Percentiles rank a stretch among this genome's conserved stretches.
Conservation (phyloP, 2,113 vertebrate genomes). For the Setophaga kirtlandii region DNA sequence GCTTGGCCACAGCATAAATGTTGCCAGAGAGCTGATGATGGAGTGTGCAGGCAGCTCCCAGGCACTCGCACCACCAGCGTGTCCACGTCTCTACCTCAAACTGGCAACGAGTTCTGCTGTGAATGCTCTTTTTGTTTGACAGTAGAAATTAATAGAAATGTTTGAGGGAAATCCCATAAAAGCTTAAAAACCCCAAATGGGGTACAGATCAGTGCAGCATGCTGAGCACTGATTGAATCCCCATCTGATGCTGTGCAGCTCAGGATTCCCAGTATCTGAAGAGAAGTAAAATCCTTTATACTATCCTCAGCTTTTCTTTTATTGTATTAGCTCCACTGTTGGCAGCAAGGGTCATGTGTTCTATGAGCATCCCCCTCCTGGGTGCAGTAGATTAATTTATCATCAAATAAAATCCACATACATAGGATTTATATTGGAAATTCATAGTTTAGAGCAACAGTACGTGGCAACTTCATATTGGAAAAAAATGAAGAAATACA, state of each 20-base stretch:
- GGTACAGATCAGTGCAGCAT: background rate
- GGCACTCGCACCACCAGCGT: fast-evolving
- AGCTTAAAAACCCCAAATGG: background rate
- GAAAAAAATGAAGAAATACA: background rate
- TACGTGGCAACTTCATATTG: background rate
- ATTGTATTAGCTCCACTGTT: background rate
- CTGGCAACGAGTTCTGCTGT: background rate
- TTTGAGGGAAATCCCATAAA: background rate
- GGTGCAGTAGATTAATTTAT: background rate
- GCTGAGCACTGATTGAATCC: background rate
- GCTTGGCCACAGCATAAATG: background rate
- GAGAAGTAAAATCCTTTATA: background rate
- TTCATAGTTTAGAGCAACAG: background rate
- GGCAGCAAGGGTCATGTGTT: background rate
- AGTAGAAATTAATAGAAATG: background rate
- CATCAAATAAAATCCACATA: background rate
- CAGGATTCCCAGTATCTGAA: background rate
- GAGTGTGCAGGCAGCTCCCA: background rate
- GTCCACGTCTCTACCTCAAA: background rate
- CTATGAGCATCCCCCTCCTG: background rate
- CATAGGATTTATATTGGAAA: background rate
- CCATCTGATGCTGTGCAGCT: background rate
- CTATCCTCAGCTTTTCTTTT: background rate
- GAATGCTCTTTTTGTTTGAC: background rate
- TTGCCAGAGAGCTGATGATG: background rate